Base-by-base conservation (phyloP, 2,113 vertebrate genomes). In the Thymallus thymallus region DNA sequence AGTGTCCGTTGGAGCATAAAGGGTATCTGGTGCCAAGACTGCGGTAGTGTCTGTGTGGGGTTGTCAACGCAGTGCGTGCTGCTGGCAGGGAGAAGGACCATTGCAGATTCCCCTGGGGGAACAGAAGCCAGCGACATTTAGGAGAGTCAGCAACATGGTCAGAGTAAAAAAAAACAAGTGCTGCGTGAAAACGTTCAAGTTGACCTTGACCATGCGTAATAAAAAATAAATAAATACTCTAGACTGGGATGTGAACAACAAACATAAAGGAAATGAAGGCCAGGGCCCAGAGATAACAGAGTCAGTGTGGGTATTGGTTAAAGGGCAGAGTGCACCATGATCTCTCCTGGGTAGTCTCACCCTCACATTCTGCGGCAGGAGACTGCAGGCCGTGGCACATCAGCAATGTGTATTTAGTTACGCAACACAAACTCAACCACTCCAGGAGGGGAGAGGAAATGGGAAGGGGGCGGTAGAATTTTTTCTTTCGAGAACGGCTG, bases 371-470 rank as follows among this genome's bases (percentile, higher is more conserved):
- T 82, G 84, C 77, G 81, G 83, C 81, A 86, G 58, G 66, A 88
- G 82, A 86, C 86, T 80, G 82, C 82, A 72, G 83, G 51, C 51
- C 48, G 70, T 30, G 56, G 29, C 29, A 35, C 23, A 61, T 23
- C 24, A 79, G 77, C 75, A 48, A 73, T 86, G 86, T 90, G 88
- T 88, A 69, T 85, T 86, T 71, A 83, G 87, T 91, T 90, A 88
- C 30, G 78, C 84, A 91, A 90, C 64, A 55, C 64, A 55, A 73
- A 77, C 72, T 63, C 68, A 86, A 22, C 48, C 72, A 75, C 73
- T 66, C 68, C 71, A 78, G 48, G 67, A 77, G 51, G 1, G 45
- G 24, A 26, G 69, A 65, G 65, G 74, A 76, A 76, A 78, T 5
- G 1, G 14, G 16, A 60, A 61, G 69, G 20, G n/a, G 51, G 13